These are phyloP conservation scores for Tenthredo livida DNA, from an alignment of 2,888 invertebrate species.

Conservation along the genomic window DNA sequence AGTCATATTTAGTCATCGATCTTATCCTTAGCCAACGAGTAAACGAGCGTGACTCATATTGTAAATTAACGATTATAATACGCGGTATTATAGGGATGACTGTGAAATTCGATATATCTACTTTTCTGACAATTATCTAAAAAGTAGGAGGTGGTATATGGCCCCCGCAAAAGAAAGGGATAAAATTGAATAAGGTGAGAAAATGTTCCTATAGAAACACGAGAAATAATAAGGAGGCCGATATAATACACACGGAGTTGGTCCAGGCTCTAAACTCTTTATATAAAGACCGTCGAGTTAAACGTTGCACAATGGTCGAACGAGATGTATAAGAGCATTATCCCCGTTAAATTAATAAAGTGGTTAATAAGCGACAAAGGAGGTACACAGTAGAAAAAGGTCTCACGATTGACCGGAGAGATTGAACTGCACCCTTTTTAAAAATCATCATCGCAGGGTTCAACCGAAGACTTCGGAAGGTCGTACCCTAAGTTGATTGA, in stretches of 20 bases:
- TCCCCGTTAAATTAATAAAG: slow-evolving; percentile 74
- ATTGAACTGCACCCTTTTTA: slow-evolving; percentile 15
- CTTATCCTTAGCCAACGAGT: background rate
- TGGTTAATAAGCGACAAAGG: slow-evolving; percentile 63
- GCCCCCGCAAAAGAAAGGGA: background rate
- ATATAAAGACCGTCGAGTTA: slow-evolving; percentile 17
- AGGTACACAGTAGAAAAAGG: background rate
- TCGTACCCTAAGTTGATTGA: background rate
- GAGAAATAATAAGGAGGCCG: background rate
- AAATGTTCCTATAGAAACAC: background rate
- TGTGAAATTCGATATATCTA: background rate
- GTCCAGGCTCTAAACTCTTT: background rate
- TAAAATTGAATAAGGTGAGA: background rate
- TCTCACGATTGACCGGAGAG: slow-evolving; percentile 35
- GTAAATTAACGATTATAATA: background rate
- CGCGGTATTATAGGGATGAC: background rate
- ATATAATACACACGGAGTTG: background rate
- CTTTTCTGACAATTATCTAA: background rate
- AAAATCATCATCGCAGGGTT: background rate
- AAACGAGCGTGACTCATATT: slow-evolving; percentile 27
- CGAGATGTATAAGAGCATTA: slow-evolving; percentile 61
- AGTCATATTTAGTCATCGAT: background rate
- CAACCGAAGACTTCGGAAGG: slow-evolving; percentile 33
- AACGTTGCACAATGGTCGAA: slow-evolving; percentile 24
- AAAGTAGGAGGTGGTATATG: too few species aligned